Base-by-base conservation (phyloP, 2,797 vertebrate species). In the Eidolon dupreanum region DNA sequence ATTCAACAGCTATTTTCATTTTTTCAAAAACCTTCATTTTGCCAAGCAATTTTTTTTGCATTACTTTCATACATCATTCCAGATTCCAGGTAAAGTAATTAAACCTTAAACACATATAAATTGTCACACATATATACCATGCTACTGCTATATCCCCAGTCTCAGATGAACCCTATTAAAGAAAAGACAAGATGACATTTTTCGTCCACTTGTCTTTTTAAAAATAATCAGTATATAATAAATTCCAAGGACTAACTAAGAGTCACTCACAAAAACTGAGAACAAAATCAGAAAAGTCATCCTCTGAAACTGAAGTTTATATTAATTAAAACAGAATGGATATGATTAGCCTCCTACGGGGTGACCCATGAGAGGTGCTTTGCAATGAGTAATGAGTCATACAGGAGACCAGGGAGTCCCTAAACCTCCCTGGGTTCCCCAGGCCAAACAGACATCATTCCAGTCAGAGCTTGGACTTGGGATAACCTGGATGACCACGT, bases 11-110 rank as follows among this genome's bases (percentile, higher is more conserved):
- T 49, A 49, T 49, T 49, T 49, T 49, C 49, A 49, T 49, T 49
- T 49, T 16, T 68, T 88, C 70, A 68, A 95, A 93, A 31, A 55
- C 22, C 86, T 97, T 24, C 38, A 31, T 86, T 74, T 93, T n/a
- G 12, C 36, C 41, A 81, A 55, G 33, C 78, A 38, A 90, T 70
- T 89, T 86, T 55, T 91, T 88, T 91, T 59, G 6, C 49, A 73
- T 87, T 81, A 92, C 15, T 59, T 11, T 90, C 83, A 96, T 81
- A 63, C 38, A 87, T 59, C 53, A 66, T 66, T 97, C 77, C 73
- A 85, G 59, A 78, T 43, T 46, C 41, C 86, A 36, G n/a, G 49
- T 68, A 82, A 83, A 78, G 87, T 75, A 88, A 91, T n/a, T 51
- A 86, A 91, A 83, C 3, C 26, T 92, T 70, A 92, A 92, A 49